Evolutionary conservation across 2,888 invertebrate genomes (phyloP), one percentile per base, ranked within the genome.

Genomic region (Leucophora obtusa): DNA sequence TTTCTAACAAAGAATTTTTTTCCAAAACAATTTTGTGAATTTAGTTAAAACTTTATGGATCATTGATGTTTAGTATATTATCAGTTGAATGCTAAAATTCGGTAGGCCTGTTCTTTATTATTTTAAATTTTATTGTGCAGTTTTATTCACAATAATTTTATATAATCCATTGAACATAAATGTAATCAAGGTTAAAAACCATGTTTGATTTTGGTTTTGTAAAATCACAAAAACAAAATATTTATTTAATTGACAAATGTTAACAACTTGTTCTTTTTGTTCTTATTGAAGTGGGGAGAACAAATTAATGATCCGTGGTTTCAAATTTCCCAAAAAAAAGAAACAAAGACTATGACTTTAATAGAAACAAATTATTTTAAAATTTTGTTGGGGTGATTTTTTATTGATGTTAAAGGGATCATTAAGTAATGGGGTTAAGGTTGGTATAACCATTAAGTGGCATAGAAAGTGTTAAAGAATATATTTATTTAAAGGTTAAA

Each of bases 351-450:
- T 21, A 60, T 14, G 11, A 15, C 3, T 11, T 68, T 66, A 43
- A 47, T 68, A 21, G 21, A 21, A 21, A 11, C 8, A 21, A 21
- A 35, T 58, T n/a, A 5, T 35, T 50, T 56, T 21, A 0, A 47
- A 56, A 24, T 35, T 62, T 21, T 21, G 21, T 79, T 63, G 56
- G 51, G 68, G 66, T 71, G 65, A 70, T 21, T 65, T 21, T 72
- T 68, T 60, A 50, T 35, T 59, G 62, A 47, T 21, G 21, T 21
- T 72, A n/a, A 17, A 53, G 53, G 69, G 73, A 53, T 79, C 73
- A 69, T 43, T 79, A 73, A 54, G 14, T 74, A 79, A 73, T 21
- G 63, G n/a, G 79, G 79, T 70, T 51, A 79, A 79, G 79, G 79
- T 79, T 79, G 53, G 47, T 8, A 14, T 33, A 35, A 28, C 8